Percentiles rank a stretch among this genome's conserved stretches.
phyloP scores from a whole-genome alignment of 1,140 invertebrate genomes.

The Pseudomyrmex gracilis region DNA sequence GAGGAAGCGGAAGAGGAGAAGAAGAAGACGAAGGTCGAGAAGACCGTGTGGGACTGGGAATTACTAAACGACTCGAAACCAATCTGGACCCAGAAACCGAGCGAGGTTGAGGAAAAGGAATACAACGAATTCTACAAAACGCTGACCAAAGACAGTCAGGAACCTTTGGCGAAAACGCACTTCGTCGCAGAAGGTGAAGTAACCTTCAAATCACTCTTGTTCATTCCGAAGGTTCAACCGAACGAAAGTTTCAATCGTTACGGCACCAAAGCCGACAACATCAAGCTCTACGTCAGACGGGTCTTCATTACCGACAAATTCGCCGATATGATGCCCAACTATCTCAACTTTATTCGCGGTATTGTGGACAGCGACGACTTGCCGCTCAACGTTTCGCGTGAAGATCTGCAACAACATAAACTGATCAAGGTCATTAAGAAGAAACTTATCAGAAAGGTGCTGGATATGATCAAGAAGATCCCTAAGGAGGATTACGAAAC shows the following conservation, averaged over 20 bases:
- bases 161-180: slow-evolving; percentile 96
- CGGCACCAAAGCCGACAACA: slow-evolving; percentile 97
- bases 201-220: slow-evolving; percentile 98
- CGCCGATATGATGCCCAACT: slow-evolving; percentile 99
- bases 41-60: slow-evolving; percentile 99
- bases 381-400: slow-evolving; percentile 98
- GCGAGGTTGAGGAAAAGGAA: slow-evolving; percentile 94
- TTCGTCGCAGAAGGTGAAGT: slow-evolving; percentile 99
- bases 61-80: slow-evolving; percentile 98
- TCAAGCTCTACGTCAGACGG: slow-evolving; percentile 97
- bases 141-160: slow-evolving; percentile 95
- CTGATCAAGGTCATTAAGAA: slow-evolving; percentile 99
- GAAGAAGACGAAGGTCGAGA: slow-evolving; percentile 95
- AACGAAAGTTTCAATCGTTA: slow-evolving; percentile 98
- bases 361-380: slow-evolving; percentile 99
- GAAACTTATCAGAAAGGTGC: slow-evolving; percentile 98
- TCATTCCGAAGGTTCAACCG: slow-evolving; percentile 95
- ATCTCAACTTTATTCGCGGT: slow-evolving; percentile 97
- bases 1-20: slow-evolving; percentile 88
- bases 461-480: slow-evolving; percentile 99
- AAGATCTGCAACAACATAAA: slow-evolving; percentile 99
- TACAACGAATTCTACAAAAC: slow-evolving; percentile 98
- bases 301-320: slow-evolving; percentile 99
- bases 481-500: slow-evolving; percentile 95
- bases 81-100: slow-evolving; percentile 97